phyloP scores from a whole-genome alignment of 1,140 invertebrate species.

The Stegodyphus dumicola region DNA sequence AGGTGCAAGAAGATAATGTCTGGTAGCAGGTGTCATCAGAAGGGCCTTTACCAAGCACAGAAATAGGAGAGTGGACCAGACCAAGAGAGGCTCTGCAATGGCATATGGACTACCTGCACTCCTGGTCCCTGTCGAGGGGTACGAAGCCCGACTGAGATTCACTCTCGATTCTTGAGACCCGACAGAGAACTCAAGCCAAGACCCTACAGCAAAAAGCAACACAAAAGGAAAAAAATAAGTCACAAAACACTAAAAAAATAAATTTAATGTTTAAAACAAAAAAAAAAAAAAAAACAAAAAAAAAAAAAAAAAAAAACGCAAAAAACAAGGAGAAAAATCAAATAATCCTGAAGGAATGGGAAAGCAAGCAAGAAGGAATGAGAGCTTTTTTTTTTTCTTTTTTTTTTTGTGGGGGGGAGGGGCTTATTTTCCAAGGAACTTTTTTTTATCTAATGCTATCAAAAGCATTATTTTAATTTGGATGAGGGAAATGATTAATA shows the following conservation, averaged over 20 bases:
- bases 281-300: no score
- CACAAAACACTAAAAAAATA: slow-evolving; percentile 4
- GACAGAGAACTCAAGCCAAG: slow-evolving; percentile 54
- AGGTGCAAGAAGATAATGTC: neutral
- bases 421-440: no score
- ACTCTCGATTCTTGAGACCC: neutral
- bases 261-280: neutral
- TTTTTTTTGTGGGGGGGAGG: no score
- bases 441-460: no score
- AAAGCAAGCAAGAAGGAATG: no score
- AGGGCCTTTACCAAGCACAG: slow-evolving; percentile 33
- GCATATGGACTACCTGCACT: neutral
- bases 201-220: slow-evolving; percentile 53
- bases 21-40: slow-evolving; percentile 1
- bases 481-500: no score
- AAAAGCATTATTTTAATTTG: no score
- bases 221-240: slow-evolving; percentile 29
- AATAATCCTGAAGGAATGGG: no score
- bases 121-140: neutral
- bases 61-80: slow-evolving; percentile 42
- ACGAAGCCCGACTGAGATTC: slow-evolving; percentile 21
- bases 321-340: no score
- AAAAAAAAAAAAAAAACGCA: no score
- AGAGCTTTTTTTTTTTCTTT: no score
- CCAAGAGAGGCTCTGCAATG: slow-evolving; percentile 13